These are phyloP conservation scores for Dasyornis broadbenti DNA, from an alignment of 2,113 vertebrate species.

Conservation along the genomic window DNA sequence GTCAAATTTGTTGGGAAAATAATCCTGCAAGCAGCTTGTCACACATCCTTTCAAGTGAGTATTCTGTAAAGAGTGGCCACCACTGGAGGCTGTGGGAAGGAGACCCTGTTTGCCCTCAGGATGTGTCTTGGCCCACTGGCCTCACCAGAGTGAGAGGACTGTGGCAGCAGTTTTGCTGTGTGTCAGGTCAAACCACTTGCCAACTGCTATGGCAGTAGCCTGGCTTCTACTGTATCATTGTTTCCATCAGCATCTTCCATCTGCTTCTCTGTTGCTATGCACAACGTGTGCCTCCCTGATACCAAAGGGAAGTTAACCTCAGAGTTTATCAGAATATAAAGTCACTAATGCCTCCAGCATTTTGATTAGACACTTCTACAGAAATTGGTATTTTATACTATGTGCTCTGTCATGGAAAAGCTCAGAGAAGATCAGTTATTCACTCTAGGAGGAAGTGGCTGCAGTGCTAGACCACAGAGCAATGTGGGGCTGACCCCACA, in stretches of 20 bases:
- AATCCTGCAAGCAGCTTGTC: background rate
- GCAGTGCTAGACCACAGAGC: accelerated
- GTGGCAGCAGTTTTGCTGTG: background rate
- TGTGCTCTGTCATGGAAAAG: background rate
- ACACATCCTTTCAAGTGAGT: background rate
- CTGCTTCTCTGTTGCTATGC: background rate
- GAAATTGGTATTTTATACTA: background rate
- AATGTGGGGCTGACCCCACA: background rate
- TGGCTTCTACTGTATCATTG: background rate
- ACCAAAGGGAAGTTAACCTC: background rate
- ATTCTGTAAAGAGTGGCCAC: background rate
- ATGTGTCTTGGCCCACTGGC: background rate
- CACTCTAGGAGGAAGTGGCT: background rate
- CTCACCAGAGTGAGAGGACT: background rate
- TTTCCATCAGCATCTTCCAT: background rate
- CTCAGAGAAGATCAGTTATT: background rate
- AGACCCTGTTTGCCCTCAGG: background rate
- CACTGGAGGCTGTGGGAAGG: background rate
- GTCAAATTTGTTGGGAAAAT: background rate
- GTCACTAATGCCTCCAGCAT: background rate
- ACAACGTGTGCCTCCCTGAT: background rate
- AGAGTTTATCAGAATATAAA: background rate
- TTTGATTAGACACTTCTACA: background rate
- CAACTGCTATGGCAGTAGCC: background rate
- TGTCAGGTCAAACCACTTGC: background rate